phyloP scores from a whole-genome alignment of 2,888 invertebrate genomes.

The Tinea semifulvella region DNA sequence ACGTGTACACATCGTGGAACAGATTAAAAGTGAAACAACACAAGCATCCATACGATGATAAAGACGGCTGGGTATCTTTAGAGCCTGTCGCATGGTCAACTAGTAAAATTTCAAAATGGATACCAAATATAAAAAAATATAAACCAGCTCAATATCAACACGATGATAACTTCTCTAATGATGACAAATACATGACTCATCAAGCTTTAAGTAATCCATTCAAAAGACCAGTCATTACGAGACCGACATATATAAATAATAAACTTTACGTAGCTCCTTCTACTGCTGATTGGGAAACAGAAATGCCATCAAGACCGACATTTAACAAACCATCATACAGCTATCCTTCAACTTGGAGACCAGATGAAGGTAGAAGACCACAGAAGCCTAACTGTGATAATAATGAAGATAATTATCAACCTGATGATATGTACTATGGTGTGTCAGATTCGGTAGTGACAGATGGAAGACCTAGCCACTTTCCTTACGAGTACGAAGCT shows the following conservation, averaged over 20 bases:
- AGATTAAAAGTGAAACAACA: slow-evolving; percentile 62
- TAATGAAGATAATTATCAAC: slow-evolving; percentile 37
- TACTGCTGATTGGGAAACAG: slow-evolving; percentile 38
- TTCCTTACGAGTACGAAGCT: slow-evolving; percentile 56
- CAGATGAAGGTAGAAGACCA: slow-evolving; percentile 50
- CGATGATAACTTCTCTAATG: slow-evolving; percentile 35
- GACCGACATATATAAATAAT: slow-evolving; percentile 51
- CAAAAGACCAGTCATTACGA: slow-evolving; percentile 38
- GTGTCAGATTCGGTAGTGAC: slow-evolving; percentile 55
- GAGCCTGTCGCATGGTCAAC: slow-evolving; percentile 83
- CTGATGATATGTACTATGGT: slow-evolving; percentile 44
- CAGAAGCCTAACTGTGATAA: slow-evolving; percentile 52
- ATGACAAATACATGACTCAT: slow-evolving; percentile 26
- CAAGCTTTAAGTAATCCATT: slow-evolving; percentile 37
- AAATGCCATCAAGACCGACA: slow-evolving; percentile 48
- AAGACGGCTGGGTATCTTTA: slow-evolving; percentile 80
- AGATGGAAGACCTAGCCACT: slow-evolving; percentile 55
- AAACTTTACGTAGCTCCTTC: slow-evolving; percentile 38
- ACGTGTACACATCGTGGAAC: slow-evolving; percentile 59
- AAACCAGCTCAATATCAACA: slow-evolving; percentile 54
- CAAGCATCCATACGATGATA: slow-evolving; percentile 72
- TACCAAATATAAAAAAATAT: slow-evolving; percentile 68
- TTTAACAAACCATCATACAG: slow-evolving; percentile 42
- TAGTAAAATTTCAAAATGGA: slow-evolving; percentile 84
- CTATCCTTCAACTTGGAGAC: slow-evolving; percentile 43